Percentiles rank a stretch among this genome's conserved stretches.
These are phyloP conservation scores for Tolypeutes matacus DNA, from an alignment of 2,797 vertebrate species.

Conservation along the genomic window DNA sequence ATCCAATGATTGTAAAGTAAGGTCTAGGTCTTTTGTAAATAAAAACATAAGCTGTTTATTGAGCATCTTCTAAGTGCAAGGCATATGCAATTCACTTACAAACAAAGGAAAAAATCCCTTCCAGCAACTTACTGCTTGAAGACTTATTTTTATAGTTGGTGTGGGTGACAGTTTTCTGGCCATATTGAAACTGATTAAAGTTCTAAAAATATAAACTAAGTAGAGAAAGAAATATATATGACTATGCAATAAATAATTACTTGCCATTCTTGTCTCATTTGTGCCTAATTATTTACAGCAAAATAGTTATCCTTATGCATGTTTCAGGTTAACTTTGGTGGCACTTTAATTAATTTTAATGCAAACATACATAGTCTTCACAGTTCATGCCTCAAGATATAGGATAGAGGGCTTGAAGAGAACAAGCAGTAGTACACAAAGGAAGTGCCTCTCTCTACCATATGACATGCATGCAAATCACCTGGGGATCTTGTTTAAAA, in stretches of 20 bases:
- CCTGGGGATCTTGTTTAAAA: not conserved
- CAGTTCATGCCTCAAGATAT: not conserved
- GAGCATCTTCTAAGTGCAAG: not conserved
- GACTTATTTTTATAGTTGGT: not conserved
- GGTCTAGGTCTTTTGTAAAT: not conserved
- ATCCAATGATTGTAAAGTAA: not conserved
- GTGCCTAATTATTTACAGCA: not conserved
- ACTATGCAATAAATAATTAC: not conserved
- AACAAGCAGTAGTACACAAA: not conserved
- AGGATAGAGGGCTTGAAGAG: not conserved
- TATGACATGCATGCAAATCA: not conserved
- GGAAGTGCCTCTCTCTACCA: not conserved
- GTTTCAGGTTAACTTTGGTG: constrained; percentile 18
- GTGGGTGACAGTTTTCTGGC: not conserved
- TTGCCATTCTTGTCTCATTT: constrained; percentile 48
- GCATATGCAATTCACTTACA: not conserved
- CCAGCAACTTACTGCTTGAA: not conserved
- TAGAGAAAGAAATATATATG: not conserved
- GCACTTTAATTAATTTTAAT: constrained; percentile 38
- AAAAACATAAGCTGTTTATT: not conserved
- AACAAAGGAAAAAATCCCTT: not conserved
- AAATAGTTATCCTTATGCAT: constrained; percentile 57
- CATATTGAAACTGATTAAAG: constrained; percentile 30
- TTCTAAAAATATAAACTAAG: constrained; percentile 48
- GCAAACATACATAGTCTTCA: not conserved